Base-by-base conservation (phyloP, 2,888 invertebrate genomes). In the Coleophora deauratella region DNA sequence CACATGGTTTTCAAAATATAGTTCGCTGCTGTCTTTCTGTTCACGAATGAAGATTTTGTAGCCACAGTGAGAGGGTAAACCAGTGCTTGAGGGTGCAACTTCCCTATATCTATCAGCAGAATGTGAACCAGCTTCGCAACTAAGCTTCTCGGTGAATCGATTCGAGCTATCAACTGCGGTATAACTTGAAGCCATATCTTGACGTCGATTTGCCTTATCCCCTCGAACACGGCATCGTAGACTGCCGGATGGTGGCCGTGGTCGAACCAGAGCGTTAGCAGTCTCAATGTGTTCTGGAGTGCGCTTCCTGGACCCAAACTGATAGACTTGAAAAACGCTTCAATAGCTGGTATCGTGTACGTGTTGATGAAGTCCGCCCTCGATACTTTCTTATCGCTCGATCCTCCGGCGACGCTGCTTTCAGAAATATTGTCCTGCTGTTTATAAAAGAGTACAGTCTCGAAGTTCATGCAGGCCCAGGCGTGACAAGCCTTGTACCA, bases 101-200 rank as follows among this genome's bases (percentile, higher is more conserved):
- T 98, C 13, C 99, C 98, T 54, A 99, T 97, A 62, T 99, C 99
- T 51, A 97, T 95, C 4, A 99, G 86, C 15, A 99, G 85, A 66
- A 97, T 93, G 66, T 97, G 96, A 40, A 99, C 97, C 13, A 98
- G 86, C 46, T 95, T 91, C 0, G 96, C 94, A 0, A 99, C 98
- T 41, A 96, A 81, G 50, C 91, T 91, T 13, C 97, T 88, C 0
- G 95, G 94, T 0, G 97, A 97, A 70, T 99, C 99, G 43, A 99
- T 98, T 40, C 99, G 89, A 0, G 99, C 99, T 49, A 99, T 99
- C 27, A 99, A 82, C 72, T 99, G 99, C 0, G 99, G 99, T 59
- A 99, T 98, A 0, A 99, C 98, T 88, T 99, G 99, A 10, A 99
- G 86, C 99, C 99, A 99, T 34, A 98, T 99, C 65, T 98, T 97